A percentile compares a stretch with the other conserved stretches of the same genome.
phyloP scores from a whole-genome alignment of 2,113 vertebrate genomes.

The Rhinolophus sinicus region DNA sequence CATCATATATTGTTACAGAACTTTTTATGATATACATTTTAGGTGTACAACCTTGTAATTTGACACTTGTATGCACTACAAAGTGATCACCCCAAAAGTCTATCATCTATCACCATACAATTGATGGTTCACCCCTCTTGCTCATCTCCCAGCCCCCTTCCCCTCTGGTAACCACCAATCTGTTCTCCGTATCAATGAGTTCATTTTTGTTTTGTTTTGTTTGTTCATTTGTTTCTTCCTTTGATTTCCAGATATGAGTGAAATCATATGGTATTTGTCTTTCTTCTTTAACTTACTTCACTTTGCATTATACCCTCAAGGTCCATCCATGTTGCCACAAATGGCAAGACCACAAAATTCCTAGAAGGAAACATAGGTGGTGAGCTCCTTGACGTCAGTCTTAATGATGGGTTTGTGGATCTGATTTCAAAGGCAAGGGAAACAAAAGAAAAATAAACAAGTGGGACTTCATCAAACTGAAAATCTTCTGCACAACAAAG shows the following conservation, averaged over 20 bases:
- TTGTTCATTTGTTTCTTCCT: not conserved
- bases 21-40: not conserved
- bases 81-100: not conserved
- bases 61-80: accelerated
- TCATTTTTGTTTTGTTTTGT: too few species aligned
- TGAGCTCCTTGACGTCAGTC: not conserved
- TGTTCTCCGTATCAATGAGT: not conserved
- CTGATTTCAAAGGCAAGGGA: not conserved
- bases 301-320: not conserved
- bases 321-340: not conserved
- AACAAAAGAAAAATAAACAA: not conserved
- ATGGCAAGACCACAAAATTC: not conserved
- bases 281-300: not conserved
- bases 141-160: not conserved
- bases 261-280: not conserved
- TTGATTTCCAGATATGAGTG: too few species aligned
- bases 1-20: too few species aligned
- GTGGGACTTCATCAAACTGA: accelerated
- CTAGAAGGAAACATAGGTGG: not conserved
- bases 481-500: too few species aligned
- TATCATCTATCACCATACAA: not conserved
- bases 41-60: not conserved
- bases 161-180: not conserved
- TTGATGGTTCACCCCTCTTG: not conserved
- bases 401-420: too few species aligned